A percentile compares a stretch with the other conserved stretches of the same genome.
phyloP scores from a whole-genome alignment of 2,113 vertebrate species.

The Corynorhinus townsendii region DNA sequence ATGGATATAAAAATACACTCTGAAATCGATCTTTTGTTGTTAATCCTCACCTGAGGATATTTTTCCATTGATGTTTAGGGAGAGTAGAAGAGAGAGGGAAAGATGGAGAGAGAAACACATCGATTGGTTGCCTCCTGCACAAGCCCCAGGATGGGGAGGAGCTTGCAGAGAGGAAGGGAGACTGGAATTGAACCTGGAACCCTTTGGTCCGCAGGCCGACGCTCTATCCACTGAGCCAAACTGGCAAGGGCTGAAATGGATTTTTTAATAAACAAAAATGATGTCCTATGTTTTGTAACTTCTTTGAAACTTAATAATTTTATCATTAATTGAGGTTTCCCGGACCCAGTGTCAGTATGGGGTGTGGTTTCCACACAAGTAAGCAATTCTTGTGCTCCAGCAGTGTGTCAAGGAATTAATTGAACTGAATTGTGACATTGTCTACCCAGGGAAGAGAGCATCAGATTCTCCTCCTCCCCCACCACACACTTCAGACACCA shows the following conservation, averaged over 20 bases:
- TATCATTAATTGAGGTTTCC: not conserved
- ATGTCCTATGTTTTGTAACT: not conserved
- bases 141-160: no score
- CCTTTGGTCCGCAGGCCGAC: no score
- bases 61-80: no score
- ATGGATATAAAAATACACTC: not conserved
- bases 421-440: not conserved
- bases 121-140: no score
- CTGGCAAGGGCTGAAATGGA: not conserved
- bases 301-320: not conserved
- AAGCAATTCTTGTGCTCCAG: not conserved
- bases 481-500: not conserved
- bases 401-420: not conserved
- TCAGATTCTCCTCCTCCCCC: not conserved
- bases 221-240: no score
- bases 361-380: not conserved
- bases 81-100: no score
- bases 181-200: no score
- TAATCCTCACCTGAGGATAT: no score
- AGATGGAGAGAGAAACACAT: no score
- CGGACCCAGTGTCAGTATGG: not conserved
- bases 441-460: not conserved
- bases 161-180: no score
- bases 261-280: constrained; percentile 8
- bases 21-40: not conserved